Base-by-base conservation (phyloP, 2,113 vertebrate genomes). In the Ictalurus furcatus region DNA sequence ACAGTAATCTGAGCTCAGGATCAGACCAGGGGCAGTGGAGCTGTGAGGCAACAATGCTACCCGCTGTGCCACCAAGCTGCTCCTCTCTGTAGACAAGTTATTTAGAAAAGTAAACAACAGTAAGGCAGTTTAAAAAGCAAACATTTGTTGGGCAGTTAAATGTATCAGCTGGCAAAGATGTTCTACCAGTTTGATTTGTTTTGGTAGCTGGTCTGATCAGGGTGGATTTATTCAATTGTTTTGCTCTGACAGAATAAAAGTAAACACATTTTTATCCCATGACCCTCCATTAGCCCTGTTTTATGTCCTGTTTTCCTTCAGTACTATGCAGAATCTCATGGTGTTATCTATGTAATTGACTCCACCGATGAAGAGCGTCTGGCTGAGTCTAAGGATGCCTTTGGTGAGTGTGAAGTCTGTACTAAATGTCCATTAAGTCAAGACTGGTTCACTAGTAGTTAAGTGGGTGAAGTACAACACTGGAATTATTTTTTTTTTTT, bases 261-360 rank as follows among this genome's bases (percentile, higher is more conserved):
- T 63, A 28, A 40, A 25, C 5, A 6, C 12, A 28, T 58, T 28
- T 59, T 12, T 37, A 21, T 21, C 28, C 2, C 14, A 4, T 63
- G 7, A 54, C 11, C 16, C 17, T 13, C 14, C 6, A 58, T 54
- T 37, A 59, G 4, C 9, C n/a, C 3, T 79, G 37, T 30, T n/a
- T 79, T 73, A 30, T 65, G 7, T 85, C n/a, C 85, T 21, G 9
- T 34, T 73, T 85, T 0, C 37, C 28, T 85, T 1, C 84, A 99
- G 98, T 99, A 99, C 91, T 99, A 99, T 0, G 98, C 98, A 0
- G 98, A 99, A 86, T 99, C 97, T 82, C 98, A 99, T 0, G 98
- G 98, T 0, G 96, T 99, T 88, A 99, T 99, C 92, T 99, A 99
- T 0, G 97, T 99, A 30, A 99, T 99, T 0, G 98, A 99, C 86